These are phyloP conservation scores for Apotomis capreana DNA, from an alignment of 2,888 invertebrate species.

Conservation along the genomic window DNA sequence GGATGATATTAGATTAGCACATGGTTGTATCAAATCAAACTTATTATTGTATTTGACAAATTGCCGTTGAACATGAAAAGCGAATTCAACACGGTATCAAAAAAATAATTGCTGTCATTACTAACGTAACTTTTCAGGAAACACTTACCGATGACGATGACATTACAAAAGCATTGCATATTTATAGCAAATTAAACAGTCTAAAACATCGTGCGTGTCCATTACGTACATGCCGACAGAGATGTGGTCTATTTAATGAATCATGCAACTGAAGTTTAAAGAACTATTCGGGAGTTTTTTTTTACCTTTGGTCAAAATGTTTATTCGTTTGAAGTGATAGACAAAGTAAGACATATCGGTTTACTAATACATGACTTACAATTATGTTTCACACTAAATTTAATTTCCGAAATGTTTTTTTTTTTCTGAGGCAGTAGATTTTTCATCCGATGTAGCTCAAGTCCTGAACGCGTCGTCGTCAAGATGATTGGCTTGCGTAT, in stretches of 20 bases:
- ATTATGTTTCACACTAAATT: no score
- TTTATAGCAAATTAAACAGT: conserved; percentile 11
- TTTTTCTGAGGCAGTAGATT: no score
- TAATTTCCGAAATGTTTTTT: no score
- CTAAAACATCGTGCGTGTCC: conserved; percentile 23
- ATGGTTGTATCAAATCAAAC: no score
- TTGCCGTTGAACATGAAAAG: background rate
- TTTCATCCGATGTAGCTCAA: no score
- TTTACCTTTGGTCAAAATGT: background rate
- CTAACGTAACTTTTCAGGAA: conserved; percentile 26
- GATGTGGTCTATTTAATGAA: conserved; percentile 18
- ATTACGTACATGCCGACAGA: conserved; percentile 23
- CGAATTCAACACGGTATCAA: conserved; percentile 3
- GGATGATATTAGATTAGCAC: no score
- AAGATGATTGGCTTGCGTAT: no score
- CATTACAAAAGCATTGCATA: conserved; percentile 18
- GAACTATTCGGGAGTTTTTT: conserved; percentile 47
- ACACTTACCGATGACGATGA: conserved; percentile 2
- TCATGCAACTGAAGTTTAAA: conserved; percentile 57
- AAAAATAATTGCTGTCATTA: conserved; percentile 22
- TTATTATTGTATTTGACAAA: background rate
- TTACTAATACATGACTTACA: no score
- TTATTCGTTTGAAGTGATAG: no score
- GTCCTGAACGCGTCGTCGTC: no score
- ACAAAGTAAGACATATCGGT: no score